Evolutionary conservation across 1,140 invertebrate genomes (phyloP), one percentile per base, ranked within the genome.

Genomic region (Drosophila rufa): DNA sequence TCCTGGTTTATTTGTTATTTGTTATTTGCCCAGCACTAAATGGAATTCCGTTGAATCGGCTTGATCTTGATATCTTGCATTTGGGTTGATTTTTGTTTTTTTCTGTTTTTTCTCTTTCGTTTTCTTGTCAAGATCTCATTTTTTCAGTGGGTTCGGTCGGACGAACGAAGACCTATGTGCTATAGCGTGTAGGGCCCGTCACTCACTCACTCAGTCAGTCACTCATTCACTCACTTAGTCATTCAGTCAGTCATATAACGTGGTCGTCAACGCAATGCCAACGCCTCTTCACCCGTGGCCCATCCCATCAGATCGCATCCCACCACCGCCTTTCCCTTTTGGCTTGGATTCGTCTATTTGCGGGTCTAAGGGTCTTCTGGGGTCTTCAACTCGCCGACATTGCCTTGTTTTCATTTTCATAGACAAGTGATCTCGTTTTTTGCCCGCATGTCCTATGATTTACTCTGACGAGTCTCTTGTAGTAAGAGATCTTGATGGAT

Each of bases 51-150:
- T 76, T 67, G 74, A 76, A 76, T 76, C 73, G 74, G 71, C 73
- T 76, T 76, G 53, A 76, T 76, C 74, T 76, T 76, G 74, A 76
- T 76, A 76, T 67, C 73, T 76, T 67, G 51, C 53, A 66, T 46
- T 75, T 19, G 43, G 50, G 40, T 43, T 43, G 30, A 43, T 46
- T 57, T 68, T 56, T 11, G 22, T 2, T 36, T 36, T 36, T 36
- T 36, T 36, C 33, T 11, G 22, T 2, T 36, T 36, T 36, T 36
- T 36, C 30, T 33, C 68, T 62, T 74, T 62, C 69, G 42, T 62
- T 65, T 47, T 69, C 48, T 75, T 74, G 48, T 75, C 69, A 75
- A 75, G 71, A 75, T 74, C 69, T 74, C 69, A 59, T 38, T 73
- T 71, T 68, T 27, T 45, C 4, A 27, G 65, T 64, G 65, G 66